Base-by-base conservation (phyloP, 1,140 invertebrate species). In the Drosophila parabipectinata region DNA sequence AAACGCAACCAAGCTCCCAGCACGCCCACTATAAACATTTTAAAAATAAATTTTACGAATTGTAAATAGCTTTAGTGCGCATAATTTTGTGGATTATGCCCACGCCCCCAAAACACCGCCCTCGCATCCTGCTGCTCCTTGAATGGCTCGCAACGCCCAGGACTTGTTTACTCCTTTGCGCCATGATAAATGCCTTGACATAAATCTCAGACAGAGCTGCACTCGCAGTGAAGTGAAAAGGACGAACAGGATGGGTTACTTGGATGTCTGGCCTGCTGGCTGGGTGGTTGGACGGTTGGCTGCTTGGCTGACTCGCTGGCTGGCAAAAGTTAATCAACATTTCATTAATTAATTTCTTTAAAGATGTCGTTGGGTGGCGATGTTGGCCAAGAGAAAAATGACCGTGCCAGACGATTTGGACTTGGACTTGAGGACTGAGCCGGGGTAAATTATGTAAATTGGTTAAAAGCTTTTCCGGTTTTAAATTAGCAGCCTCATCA, bases 321-420 rank as follows among this genome's bases (percentile, higher is more conserved):
- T 89, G 84, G 84, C 84, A 89, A 89, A 89, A 89, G 84, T 89
- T 89, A 89, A 89, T 89, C 84, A 89, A 89, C 84, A 89, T 89
- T 89, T 90, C 84, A 89, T 89, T 89, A 89, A 89, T 89, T 89
- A 89, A 89, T 89, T 88, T 88, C 83, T 88, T 88, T 88, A 88
- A 88, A 87, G 79, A 88, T 88, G 83, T 88, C 79, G 79, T 62
- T 64, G 66, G 67, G 61, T 44, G 71, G 47, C 51, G 37, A 51
- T 34, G 51, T 51, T 21, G 55, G 62, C 51, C 66, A 34, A 69
- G 47, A 87, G 82, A 85, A 87, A 87, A 85, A 85, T 85, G 74
- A 67, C 72, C 63, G 10, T 48, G 71, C 63, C 71, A 78, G 67
- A 80, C 66, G 53, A 76, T 68, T 73, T 53, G 37, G 51, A 52